These are phyloP conservation scores for Thecocarcelia acutangulata DNA, from an alignment of 2,888 invertebrate genomes.

Conservation along the genomic window DNA sequence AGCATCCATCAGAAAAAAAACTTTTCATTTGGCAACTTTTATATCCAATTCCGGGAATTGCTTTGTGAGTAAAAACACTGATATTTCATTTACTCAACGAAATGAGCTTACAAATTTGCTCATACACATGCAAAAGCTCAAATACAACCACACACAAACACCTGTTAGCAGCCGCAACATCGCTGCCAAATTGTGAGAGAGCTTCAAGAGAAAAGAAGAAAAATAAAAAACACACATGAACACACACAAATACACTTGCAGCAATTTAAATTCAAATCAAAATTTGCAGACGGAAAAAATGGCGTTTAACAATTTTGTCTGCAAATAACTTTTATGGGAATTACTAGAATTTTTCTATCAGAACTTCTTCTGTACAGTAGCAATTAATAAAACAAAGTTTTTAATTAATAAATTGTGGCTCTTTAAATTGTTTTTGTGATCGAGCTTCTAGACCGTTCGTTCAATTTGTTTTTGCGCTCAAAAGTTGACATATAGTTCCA, in stretches of 20 bases:
- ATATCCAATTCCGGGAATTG: constrained; percentile 60
- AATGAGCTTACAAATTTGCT: constrained; percentile 10
- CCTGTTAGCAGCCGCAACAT: background rate
- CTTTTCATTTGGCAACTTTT: constrained; percentile 29
- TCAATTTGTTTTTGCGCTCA: background rate
- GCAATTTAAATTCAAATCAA: constrained; percentile 9
- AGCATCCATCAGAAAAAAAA: too few species aligned
- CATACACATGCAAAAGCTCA: constrained; percentile 1
- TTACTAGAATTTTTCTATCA: background rate
- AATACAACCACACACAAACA: background rate
- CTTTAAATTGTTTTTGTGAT: too few species aligned
- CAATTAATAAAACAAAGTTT: too few species aligned
- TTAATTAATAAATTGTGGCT: background rate
- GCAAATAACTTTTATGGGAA: background rate
- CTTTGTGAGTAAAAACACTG: constrained; percentile 11
- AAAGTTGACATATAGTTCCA: too few species aligned
- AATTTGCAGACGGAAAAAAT: constrained; percentile 53
- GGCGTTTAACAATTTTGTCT: constrained; percentile 34
- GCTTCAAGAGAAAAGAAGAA: background rate
- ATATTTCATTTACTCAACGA: background rate
- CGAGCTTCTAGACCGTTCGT: background rate
- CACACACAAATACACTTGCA: constrained; percentile 26
- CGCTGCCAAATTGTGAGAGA: background rate
- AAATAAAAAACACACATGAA: background rate
- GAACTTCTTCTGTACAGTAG: constrained; percentile 4